Conservation (phyloP, 2,888 invertebrate species). For the Baronia brevicornis region DNA sequence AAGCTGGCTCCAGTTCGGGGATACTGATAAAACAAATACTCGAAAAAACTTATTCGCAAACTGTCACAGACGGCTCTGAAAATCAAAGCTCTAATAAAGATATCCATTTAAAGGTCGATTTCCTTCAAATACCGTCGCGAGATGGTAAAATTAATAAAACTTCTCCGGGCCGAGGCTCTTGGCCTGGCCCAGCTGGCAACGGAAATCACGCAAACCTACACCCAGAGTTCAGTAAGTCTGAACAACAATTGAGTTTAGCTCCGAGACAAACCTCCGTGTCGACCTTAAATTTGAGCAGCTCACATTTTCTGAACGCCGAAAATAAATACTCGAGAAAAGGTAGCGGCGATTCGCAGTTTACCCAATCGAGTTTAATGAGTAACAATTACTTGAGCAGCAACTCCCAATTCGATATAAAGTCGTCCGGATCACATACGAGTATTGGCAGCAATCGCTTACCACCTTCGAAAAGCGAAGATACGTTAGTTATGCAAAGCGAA, state of each 20-base stretch:
- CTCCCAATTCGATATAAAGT: slow-evolving; percentile 63
- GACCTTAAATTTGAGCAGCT: slow-evolving; percentile 67
- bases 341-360: slow-evolving; percentile 76
- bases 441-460: slow-evolving; percentile 75
- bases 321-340: slow-evolving; percentile 67
- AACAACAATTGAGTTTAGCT: slow-evolving; percentile 80
- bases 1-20: slow-evolving; percentile 59
- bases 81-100: slow-evolving; percentile 67
- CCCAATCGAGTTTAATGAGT: slow-evolving; percentile 67
- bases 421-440: slow-evolving; percentile 54
- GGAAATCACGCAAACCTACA: slow-evolving; percentile 69
- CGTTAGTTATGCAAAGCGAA: slow-evolving; percentile 71
- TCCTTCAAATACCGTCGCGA: slow-evolving; percentile 81
- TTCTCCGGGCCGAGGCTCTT: slow-evolving; percentile 87
- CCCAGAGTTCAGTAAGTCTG: slow-evolving; percentile 88
- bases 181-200: slow-evolving; percentile 86
- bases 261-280: slow-evolving; percentile 70
- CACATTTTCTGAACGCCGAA: slow-evolving; percentile 73
- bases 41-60: slow-evolving; percentile 46
- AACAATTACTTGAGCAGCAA: slow-evolving; percentile 59
- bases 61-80: slow-evolving; percentile 40
- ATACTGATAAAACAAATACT: slow-evolving; percentile 61
- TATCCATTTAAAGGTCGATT: slow-evolving; percentile 50
- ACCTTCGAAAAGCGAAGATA: slow-evolving; percentile 88
- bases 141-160: slow-evolving; percentile 85